Percentiles rank a stretch among this genome's conserved stretches.
These are phyloP conservation scores for Garra rufa DNA, from an alignment of 2,113 vertebrate genomes.

Conservation along the genomic window DNA sequence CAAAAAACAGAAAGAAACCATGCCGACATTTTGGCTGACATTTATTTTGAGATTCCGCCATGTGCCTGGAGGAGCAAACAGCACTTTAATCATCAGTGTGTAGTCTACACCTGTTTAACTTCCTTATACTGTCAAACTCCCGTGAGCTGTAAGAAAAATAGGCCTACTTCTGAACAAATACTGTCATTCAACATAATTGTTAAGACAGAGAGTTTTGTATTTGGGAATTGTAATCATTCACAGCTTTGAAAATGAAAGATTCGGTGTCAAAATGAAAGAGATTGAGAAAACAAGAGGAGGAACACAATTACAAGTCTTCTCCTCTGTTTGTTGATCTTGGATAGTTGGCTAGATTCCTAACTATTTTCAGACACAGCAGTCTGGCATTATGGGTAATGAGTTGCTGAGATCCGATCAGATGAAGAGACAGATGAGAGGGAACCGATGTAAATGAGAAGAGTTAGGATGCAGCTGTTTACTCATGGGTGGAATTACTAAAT, in stretches of 20 bases:
- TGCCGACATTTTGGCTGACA: constrained; percentile 69
- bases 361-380: constrained; percentile 58
- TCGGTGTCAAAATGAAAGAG: neutral
- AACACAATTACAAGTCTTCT: constrained; percentile 13
- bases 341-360: constrained; percentile 42
- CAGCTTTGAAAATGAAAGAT: neutral
- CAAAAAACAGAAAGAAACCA: constrained; percentile 66
- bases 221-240: neutral
- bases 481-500: constrained; percentile 71
- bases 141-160: neutral
- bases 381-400: constrained; percentile 49
- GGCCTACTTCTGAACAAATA: neutral
- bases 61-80: constrained; percentile 37
- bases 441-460: constrained; percentile 40
- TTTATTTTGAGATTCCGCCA: constrained; percentile 68
- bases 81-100: constrained; percentile 15
- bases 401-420: constrained; percentile 31
- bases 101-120: constrained; percentile 27
- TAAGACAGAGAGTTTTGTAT: neutral
- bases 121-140: constrained; percentile 1
- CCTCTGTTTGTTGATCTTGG: constrained; percentile 52
- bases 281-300: neutral
- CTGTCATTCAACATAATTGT: neutral
- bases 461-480: constrained; percentile 68
- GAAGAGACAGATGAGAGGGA: constrained; percentile 7